phyloP scores from a whole-genome alignment of 2,888 invertebrate species.

The Lordiphosa fenestrarum region DNA sequence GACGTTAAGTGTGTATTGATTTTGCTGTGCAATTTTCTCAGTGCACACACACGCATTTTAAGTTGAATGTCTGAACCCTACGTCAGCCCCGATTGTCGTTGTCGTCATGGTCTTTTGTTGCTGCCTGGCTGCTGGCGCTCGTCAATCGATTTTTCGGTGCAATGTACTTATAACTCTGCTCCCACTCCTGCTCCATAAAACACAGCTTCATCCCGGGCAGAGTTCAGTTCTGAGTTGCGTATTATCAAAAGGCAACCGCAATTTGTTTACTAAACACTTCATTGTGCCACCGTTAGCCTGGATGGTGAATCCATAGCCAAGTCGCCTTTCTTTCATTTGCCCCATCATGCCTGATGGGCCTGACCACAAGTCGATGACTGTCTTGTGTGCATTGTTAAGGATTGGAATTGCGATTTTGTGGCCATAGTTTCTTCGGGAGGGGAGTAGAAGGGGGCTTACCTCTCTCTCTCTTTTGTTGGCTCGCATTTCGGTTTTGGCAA shows the following conservation, averaged over 20 bases:
- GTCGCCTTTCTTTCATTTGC: constrained; percentile 5
- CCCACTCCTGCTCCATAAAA: not conserved
- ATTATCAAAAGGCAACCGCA: constrained; percentile 70
- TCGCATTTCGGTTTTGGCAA: constrained; percentile 55
- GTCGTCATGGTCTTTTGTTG: constrained; percentile 41
- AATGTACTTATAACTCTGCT: constrained; percentile 64
- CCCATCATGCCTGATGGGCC: constrained; percentile 10
- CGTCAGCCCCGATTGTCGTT: constrained; percentile 37
- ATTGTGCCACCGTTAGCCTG: constrained; percentile 61
- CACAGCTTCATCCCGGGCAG: constrained; percentile 12
- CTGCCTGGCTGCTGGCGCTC: constrained; percentile 31
- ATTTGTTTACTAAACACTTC: constrained; percentile 75
- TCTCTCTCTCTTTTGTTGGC: constrained; percentile 18
- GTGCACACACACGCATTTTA: constrained; percentile 37
- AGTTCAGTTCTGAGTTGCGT: constrained; percentile 39
- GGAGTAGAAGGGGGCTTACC: not conserved
- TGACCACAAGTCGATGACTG: constrained; percentile 44
- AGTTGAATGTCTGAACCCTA: constrained; percentile 37
- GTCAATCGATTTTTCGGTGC: constrained; percentile 74
- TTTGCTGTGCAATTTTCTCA: constrained; percentile 3
- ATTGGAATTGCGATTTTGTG: constrained; percentile 24
- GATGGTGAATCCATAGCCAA: no score
- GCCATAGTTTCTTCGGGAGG: constrained; percentile 29
- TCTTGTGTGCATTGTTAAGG: constrained; percentile 27
- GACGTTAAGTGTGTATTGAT: not conserved